Base-by-base conservation (phyloP, 1,140 invertebrate species). In the Drosophila pseudoananassae region DNA sequence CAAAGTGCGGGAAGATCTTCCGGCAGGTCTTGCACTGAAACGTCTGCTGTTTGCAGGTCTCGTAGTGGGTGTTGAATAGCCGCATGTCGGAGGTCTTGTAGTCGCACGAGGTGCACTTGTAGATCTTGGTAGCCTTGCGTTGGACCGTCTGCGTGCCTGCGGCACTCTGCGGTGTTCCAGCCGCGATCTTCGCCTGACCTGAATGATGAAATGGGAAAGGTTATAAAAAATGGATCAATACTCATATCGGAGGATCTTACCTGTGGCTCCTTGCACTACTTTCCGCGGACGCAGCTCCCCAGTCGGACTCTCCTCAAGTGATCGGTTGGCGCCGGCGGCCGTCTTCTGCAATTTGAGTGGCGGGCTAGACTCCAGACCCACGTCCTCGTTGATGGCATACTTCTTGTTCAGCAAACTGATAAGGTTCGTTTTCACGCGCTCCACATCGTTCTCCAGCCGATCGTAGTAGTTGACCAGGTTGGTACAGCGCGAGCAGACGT, bases 31-130 rank as follows among this genome's bases (percentile, higher is more conserved):
- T 92, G 58, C 91, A 92, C 64, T 90, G 88, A 75, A 90, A 91
- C 10, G 90, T 92, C 74, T 92, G 90, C 70, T 91, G 88, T 52
- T 91, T 91, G 77, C 91, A 92, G 15, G 88, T 90, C 52, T 91
- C 91, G 36, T 80, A 92, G 55, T 92, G 91, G 6, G 90, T 89
- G 33, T 92, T 91, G 46, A 92, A 92, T 8, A 91, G 55, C 45
- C 90, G 81, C 83, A 92, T 91, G 66, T 92, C 91, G 1, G 89
- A 90, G 47, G 91, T 92, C 65, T 92, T 92, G 52, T 91, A 92
- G 25, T 92, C 91, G 73, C 91, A 92, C 12, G 91, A 91, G 5
- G 91, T 84, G 69, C 91, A 92, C 75, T 92, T 92, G 52, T 92
- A 92, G 4, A 92, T 91, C 56, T 91, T 92, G 27, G 89, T 90